phyloP scores from a whole-genome alignment of 2,797 vertebrate species.

The Anolis apletophallus region DNA sequence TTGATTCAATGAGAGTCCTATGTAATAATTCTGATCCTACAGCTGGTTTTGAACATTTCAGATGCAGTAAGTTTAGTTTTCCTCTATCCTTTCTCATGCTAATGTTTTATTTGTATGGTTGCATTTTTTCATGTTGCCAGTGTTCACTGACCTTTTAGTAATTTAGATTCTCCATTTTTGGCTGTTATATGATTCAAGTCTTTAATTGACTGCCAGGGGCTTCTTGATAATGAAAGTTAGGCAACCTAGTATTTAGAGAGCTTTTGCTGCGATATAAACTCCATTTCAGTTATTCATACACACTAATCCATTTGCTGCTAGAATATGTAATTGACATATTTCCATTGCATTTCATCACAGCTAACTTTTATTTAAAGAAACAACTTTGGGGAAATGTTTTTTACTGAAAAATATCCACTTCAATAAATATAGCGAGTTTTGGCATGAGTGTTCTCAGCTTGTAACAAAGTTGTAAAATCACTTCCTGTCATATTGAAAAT shows the following conservation, averaged over 20 bases:
- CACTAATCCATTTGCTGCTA: constrained; percentile 23
- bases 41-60: neutral
- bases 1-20: neutral
- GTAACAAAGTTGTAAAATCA: neutral
- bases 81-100: constrained; percentile 1
- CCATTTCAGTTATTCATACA: constrained; percentile 24
- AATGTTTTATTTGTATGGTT: neutral
- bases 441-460: neutral
- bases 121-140: neutral
- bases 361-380: neutral
- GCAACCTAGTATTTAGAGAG: constrained; percentile 27
- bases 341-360: neutral
- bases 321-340: constrained; percentile 2
- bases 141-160: constrained; percentile 34
- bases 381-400: neutral
- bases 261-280: constrained; percentile 27
- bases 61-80: neutral
- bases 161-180: constrained; percentile 37
- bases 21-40: neutral
- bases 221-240: constrained; percentile 30
- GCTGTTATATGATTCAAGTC: constrained; percentile 20
- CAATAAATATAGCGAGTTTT: neutral
- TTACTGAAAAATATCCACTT: neutral
- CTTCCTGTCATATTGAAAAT: neutral
- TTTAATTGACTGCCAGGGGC: constrained; percentile 30